Percentiles rank a stretch among this genome's conserved stretches.
Conservation (phyloP, 2,113 vertebrate genomes). For the Mormyrus iriodes region DNA sequence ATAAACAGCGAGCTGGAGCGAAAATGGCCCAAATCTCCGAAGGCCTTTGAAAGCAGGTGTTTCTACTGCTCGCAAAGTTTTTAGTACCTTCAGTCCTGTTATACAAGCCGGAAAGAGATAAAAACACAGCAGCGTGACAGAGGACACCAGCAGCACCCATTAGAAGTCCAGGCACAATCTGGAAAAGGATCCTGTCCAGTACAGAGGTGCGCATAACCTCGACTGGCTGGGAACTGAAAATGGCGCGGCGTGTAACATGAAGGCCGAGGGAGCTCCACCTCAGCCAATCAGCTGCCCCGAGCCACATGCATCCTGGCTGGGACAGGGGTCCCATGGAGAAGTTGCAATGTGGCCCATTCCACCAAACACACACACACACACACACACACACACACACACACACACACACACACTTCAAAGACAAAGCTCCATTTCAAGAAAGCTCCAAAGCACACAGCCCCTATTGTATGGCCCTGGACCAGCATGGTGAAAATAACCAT, state of each 20-base stretch:
- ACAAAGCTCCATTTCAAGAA: background rate
- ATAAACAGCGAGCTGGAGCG: background rate
- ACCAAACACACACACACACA: no score
- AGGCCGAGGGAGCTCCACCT: background rate
- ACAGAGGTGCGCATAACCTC: background rate
- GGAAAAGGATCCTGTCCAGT: background rate
- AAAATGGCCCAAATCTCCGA: background rate
- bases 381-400: no score
- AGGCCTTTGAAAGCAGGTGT: background rate
- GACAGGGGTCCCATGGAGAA: no score
- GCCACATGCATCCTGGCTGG: no score
- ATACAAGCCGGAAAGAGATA: background rate
- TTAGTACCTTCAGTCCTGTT: background rate
- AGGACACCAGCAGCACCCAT: background rate
- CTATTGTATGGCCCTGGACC: no score
- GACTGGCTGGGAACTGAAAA: background rate
- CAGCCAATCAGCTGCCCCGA: background rate
- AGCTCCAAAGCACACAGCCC: background rate
- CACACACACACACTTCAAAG: no score
- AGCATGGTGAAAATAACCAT: no score
- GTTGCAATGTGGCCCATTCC: no score
- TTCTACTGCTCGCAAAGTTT: background rate
- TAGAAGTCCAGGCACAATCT: background rate
- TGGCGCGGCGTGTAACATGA: background rate
- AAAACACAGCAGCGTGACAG: background rate